Evolutionary conservation across 2,888 invertebrate genomes (phyloP).

Genomic region (Belgica antarctica): DNA sequence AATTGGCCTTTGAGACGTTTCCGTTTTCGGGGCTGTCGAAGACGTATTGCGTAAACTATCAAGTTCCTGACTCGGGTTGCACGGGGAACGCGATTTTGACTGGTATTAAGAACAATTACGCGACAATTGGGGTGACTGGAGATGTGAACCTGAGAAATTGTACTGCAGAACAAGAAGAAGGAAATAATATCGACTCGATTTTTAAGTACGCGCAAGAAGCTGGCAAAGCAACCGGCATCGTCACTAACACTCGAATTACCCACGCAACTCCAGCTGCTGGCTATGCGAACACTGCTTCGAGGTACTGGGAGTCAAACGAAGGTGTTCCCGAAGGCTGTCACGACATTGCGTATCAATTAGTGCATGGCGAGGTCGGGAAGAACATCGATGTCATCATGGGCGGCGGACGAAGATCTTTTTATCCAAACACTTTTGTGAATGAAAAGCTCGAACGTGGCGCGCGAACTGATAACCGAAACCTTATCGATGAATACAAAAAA

Average conservation of each 20-base stretch:
- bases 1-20: slow-evolving; percentile 36
- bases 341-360: slow-evolving; percentile 67
- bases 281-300: slow-evolving; percentile 65
- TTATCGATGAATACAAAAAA: slow-evolving; percentile 36
- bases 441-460: slow-evolving; percentile 50
- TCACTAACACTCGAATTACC: slow-evolving; percentile 70
- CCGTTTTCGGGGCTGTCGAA: slow-evolving; percentile 48
- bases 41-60: slow-evolving; percentile 68
- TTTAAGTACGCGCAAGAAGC: slow-evolving; percentile 64
- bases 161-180: slow-evolving; percentile 58
- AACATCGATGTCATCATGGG: slow-evolving; percentile 56
- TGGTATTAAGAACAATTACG: slow-evolving; percentile 70
- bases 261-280: slow-evolving; percentile 69
- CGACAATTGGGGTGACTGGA: slow-evolving; percentile 67
- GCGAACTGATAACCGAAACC: slow-evolving; percentile 36
- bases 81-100: slow-evolving; percentile 70
- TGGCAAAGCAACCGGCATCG: slow-evolving; percentile 55
- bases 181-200: slow-evolving; percentile 61
- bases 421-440: slow-evolving; percentile 51
- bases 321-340: slow-evolving; percentile 56
- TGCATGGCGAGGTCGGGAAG: slow-evolving; percentile 62
- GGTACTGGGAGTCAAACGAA: slow-evolving; percentile 66
- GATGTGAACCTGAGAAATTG: slow-evolving; percentile 63
- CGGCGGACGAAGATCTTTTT: slow-evolving; percentile 55
- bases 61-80: slow-evolving; percentile 75